Conservation (phyloP, 2,797 vertebrate genomes). For the Crocodylus rhombifer region DNA sequence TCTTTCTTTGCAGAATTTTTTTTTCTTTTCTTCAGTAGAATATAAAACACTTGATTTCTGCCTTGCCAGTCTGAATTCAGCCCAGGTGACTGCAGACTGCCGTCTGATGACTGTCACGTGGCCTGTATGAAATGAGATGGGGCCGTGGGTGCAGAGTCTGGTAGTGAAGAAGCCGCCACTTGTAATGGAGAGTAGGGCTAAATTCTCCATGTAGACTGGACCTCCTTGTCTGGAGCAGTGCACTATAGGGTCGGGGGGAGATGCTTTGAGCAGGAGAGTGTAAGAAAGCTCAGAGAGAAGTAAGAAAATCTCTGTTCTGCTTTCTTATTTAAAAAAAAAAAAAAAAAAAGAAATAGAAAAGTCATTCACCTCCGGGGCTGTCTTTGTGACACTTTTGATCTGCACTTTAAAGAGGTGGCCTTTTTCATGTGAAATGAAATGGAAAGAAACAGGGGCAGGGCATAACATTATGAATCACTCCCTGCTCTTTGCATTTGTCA, state of each 20-base stretch:
- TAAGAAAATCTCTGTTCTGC: neutral
- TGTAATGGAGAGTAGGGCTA: neutral
- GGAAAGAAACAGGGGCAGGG: neutral
- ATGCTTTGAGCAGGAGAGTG: neutral
- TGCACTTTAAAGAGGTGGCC: fast-evolving
- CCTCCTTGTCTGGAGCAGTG: neutral
- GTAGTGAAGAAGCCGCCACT: no score
- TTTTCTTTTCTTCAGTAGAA: no score
- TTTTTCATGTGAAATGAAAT: no score
- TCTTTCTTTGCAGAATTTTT: no score
- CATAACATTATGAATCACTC: neutral
- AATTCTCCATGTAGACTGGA: neutral
- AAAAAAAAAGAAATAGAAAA: neutral
- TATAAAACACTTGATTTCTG: neutral
- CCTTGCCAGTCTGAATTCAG: neutral
- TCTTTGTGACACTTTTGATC: no score
- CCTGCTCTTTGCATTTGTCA: neutral
- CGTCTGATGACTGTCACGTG: neutral
- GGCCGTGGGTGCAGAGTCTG: neutral
- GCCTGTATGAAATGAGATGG: fast-evolving
- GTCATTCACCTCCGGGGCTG: neutral
- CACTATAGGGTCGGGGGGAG: neutral
- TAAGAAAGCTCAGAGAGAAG: neutral
- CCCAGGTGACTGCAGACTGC: neutral
- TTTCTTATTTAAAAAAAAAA: neutral